Evolutionary conservation across 2,888 invertebrate species (phyloP).

Genomic region (Liodrosophila aerea): DNA sequence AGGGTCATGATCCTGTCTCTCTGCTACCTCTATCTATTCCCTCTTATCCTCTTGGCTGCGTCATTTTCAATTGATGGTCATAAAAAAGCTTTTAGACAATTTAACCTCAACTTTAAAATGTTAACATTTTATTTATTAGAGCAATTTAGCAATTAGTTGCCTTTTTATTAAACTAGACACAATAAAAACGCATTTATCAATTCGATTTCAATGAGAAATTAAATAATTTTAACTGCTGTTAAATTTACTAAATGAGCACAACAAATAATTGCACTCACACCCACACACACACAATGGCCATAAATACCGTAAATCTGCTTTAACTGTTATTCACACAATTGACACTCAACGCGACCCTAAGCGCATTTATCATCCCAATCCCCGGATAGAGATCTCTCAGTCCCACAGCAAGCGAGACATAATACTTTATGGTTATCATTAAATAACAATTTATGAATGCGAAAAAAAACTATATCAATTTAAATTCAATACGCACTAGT

Average conservation of each 20-base stretch:
- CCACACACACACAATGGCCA: constrained; percentile 18
- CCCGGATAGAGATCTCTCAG: constrained; percentile 2
- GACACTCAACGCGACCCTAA: constrained; percentile 61
- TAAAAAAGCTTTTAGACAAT: constrained; percentile 28
- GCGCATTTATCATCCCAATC: constrained; percentile 57
- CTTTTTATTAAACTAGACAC: not conserved
- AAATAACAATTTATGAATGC: constrained; percentile 47
- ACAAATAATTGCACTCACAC: constrained; percentile 6
- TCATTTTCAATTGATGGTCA: constrained; percentile 25
- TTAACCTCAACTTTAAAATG: no score
- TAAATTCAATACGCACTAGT: not conserved
- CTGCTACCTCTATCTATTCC: no score
- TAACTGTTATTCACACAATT: constrained; percentile 65
- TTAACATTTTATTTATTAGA: no score
- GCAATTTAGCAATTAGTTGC: no score
- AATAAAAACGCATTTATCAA: not conserved
- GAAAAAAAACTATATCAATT: constrained; percentile 13
- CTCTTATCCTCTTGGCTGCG: no score
- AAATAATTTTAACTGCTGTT: constrained; percentile 9
- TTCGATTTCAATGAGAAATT: not conserved
- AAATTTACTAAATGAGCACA: not conserved
- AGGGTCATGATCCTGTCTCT: constrained; percentile 32
- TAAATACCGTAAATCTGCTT: constrained; percentile 63
- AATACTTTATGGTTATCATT: constrained; percentile 64
- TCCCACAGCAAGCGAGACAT: constrained; percentile 32